Percentiles rank a stretch among this genome's conserved stretches.
phyloP scores from a whole-genome alignment of 2,888 invertebrate species.

The Pristionchus entomophagus region DNA sequence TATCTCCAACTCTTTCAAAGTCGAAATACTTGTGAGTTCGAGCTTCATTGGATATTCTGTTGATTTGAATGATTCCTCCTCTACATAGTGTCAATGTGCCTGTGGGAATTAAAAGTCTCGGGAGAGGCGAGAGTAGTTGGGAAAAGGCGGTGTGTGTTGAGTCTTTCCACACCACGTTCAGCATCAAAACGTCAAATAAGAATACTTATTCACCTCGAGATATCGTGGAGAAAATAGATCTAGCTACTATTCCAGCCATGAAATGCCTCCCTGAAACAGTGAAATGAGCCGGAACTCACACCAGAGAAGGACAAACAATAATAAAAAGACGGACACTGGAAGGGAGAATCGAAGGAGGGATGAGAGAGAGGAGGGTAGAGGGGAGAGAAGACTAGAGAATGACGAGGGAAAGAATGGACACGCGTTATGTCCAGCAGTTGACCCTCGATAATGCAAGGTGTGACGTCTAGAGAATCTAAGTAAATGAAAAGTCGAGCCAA shows the following conservation, averaged over 20 bases:
- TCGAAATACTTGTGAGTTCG: constrained; percentile 51
- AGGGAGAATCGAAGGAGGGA: constrained; percentile 13
- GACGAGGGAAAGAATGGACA: background rate
- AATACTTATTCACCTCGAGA: too few relatives aligned
- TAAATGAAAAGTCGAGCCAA: too few relatives aligned
- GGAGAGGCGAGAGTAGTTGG: too few relatives aligned
- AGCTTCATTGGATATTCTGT: background rate
- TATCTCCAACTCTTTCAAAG: constrained; percentile 53
- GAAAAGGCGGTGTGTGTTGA: too few relatives aligned
- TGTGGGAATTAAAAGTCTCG: too few relatives aligned
- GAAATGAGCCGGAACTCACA: background rate
- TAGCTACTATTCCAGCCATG: background rate
- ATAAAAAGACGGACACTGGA: background rate
- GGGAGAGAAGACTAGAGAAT: background rate
- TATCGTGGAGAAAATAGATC: background rate
- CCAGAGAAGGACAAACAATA: background rate
- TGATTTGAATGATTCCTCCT: too few relatives aligned
- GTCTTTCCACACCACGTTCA: too few relatives aligned
- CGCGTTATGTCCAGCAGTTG: background rate
- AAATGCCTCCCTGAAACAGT: background rate
- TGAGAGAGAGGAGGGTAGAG: background rate
- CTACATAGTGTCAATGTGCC: too few relatives aligned
- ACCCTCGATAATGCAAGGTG: background rate
- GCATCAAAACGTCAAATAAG: too few relatives aligned
- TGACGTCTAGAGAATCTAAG: too few relatives aligned